Evolutionary conservation across 2,888 invertebrate species (phyloP).

Genomic region (Clistopyga incitator): DNA sequence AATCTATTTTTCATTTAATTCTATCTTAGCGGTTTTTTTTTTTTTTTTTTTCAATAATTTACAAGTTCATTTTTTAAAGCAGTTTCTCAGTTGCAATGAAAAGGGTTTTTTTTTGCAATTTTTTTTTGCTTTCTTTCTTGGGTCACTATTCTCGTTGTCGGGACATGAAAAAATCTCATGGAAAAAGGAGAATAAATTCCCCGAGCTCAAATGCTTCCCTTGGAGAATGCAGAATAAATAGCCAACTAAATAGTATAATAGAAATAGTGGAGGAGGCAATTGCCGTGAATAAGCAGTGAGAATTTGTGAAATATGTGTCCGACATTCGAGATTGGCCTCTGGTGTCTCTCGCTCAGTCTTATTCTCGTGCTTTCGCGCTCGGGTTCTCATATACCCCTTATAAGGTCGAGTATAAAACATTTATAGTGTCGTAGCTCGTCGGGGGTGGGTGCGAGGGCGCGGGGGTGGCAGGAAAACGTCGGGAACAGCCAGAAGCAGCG

Average conservation of each 20-base stretch:
- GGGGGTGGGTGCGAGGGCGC: conserved; percentile 21
- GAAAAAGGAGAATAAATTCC: too few relatives aligned
- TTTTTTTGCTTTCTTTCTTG: too few relatives aligned
- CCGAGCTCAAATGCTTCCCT: too few relatives aligned
- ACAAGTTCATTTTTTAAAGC: too few relatives aligned
- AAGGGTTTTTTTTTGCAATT: too few relatives aligned
- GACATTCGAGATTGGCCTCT: conserved; percentile 21
- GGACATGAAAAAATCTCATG: too few relatives aligned
- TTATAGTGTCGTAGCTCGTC: conserved; percentile 70
- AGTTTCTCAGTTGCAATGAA: too few relatives aligned
- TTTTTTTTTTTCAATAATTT: too few relatives aligned
- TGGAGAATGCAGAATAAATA: not conserved
- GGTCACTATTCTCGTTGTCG: too few relatives aligned
- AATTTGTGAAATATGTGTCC: conserved; percentile 3
- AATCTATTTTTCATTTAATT: too few relatives aligned
- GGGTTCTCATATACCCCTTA: conserved; percentile 47
- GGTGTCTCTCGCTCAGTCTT: conserved; percentile 20
- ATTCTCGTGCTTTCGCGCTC: conserved; percentile 17
- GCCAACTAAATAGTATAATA: not conserved
- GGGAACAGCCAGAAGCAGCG: conserved; percentile 47
- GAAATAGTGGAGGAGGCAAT: not conserved
- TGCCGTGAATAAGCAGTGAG: not conserved
- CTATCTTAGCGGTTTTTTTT: too few relatives aligned
- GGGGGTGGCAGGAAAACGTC: conserved; percentile 49
- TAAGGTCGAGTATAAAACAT: conserved; percentile 76